Evolutionary conservation across 2,113 vertebrate genomes (phyloP), one percentile per base, ranked within the genome.

Genomic region (Pterocles orientalis): DNA sequence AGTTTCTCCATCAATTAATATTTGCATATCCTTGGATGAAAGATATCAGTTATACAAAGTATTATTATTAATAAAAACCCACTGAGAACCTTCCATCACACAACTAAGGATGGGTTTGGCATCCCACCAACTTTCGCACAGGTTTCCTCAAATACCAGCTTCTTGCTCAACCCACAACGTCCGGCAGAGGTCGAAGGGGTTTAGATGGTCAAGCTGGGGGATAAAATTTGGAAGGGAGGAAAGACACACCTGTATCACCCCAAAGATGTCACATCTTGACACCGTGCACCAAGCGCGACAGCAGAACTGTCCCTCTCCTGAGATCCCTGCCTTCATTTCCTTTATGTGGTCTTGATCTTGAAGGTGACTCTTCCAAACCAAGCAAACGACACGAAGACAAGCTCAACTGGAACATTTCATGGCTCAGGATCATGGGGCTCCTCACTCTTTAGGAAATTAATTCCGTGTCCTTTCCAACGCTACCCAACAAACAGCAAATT

Each of bases 281-380:
- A 7, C 23, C 0, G 0, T 0, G 1, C 24, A 4, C 12, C 4
- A 9, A 17, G n/a, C 0, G 15, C 4, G 29, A 54, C 65, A 36
- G 79, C 57, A 33, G 69, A 34, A 24, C 0, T 6, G 20, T 19
- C 53, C 80, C 77, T 83, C 57, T 7, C n/a, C 4, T 1, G 29
- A 26, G 29, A 21, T 26, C 39, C 41, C 69, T 41, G 53, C 58
- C 73, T 65, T 73, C 34, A 10, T 51, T 62, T 25, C 48, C 39
- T 39, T 39, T 39, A 39, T 39, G 39, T 39, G 39, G 24, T 5
- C 39, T 60, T 56, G 18, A 53, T 25, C 26, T 26, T 45, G 65
- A 81, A 82, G 47, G 62, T n/a, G 70, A n/a, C 68, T 53, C 16
- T 43, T 28, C 39, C 4, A 1, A 45, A 34, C 25, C 4, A 5